phyloP scores from a whole-genome alignment of 2,797 vertebrate species.

The Micropoecilia bifurca region DNA sequence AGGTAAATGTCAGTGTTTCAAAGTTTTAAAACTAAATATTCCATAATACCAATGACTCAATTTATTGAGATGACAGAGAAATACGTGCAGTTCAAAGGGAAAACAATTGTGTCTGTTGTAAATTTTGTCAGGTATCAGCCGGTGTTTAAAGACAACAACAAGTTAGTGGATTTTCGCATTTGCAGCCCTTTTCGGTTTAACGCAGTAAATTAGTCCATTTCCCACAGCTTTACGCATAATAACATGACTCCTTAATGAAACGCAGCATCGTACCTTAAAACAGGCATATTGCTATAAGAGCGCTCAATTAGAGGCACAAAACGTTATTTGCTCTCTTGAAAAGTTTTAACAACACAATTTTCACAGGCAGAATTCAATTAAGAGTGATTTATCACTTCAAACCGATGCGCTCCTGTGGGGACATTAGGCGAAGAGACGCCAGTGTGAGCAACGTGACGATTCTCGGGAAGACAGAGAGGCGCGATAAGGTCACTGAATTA shows the following conservation, averaged over 20 bases:
- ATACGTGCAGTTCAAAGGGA: not conserved
- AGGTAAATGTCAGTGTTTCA: not conserved
- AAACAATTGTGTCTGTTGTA: not conserved
- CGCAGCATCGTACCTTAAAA: not conserved
- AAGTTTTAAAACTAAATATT: not conserved
- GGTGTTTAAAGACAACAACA: not conserved
- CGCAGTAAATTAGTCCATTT: not conserved
- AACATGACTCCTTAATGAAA: not conserved
- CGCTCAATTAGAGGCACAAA: not conserved
- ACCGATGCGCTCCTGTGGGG: slow-evolving; percentile 6
- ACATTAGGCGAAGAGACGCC: slow-evolving; percentile 14
- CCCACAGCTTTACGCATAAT: slow-evolving; percentile 6
- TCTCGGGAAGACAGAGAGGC: slow-evolving; percentile 26
- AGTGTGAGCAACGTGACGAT: slow-evolving; percentile 15
- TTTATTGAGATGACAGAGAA: not conserved
- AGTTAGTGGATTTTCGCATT: not conserved
- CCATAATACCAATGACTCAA: not conserved
- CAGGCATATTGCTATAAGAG: not conserved
- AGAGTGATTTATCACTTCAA: not conserved
- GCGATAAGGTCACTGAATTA: slow-evolving; percentile 35
- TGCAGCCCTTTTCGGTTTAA: not conserved
- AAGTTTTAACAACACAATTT: slow-evolving; percentile 14
- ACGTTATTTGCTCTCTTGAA: slow-evolving; percentile 12
- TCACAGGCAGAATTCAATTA: slow-evolving; percentile 19
- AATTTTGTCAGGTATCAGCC: not conserved